Conservation (phyloP, 2,113 vertebrate species). For the Bubo scandiacus region DNA sequence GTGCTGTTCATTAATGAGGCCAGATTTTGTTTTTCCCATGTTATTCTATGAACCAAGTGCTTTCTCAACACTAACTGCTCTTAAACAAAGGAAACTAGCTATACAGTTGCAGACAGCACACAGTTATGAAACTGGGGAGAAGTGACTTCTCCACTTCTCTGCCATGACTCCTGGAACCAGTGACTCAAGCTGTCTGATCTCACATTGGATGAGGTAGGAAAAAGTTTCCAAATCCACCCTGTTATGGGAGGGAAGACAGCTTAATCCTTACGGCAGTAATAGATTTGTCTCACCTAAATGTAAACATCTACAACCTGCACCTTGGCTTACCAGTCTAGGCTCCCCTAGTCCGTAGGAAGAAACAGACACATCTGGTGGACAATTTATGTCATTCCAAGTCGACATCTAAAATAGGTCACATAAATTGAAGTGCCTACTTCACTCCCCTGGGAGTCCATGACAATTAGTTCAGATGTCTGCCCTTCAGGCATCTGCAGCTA, state of each 20-base stretch:
- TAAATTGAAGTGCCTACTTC: not conserved
- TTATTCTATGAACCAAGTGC: not conserved
- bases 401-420: not conserved
- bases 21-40: not conserved
- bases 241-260: not conserved
- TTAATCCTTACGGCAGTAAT: not conserved
- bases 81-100: constrained; percentile 1
- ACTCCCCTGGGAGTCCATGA: not conserved
- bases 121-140: not conserved
- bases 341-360: not conserved
- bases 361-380: not conserved
- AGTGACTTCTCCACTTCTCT: not conserved
- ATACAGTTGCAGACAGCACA: not conserved
- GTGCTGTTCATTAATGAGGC: not conserved
- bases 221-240: not conserved
- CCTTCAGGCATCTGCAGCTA: not conserved
- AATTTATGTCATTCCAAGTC: not conserved
- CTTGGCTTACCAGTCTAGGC: not conserved
- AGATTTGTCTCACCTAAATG: not conserved
- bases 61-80: constrained; percentile 13
- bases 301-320: not conserved
- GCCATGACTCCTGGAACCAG: not conserved
- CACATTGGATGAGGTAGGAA: not conserved
- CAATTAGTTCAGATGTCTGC: not conserved
- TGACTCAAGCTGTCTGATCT: constrained; percentile 5